These are phyloP conservation scores for Lonchura striata DNA, from an alignment of 2,113 vertebrate genomes.

Conservation along the genomic window DNA sequence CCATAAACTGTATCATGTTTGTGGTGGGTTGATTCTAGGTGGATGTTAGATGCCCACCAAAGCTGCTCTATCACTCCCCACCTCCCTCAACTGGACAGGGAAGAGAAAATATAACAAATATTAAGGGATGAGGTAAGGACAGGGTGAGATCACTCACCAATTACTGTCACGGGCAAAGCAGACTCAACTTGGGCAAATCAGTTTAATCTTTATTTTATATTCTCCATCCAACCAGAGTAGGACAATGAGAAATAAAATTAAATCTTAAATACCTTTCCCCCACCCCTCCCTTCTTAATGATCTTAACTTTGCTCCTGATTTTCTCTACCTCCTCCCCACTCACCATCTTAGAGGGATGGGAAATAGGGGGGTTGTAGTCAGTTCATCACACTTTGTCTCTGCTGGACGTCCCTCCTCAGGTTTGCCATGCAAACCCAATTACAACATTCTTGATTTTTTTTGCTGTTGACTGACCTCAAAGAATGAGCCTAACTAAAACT, in stretches of 20 bases:
- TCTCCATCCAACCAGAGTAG: not conserved
- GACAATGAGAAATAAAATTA: not conserved
- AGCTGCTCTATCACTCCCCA: not conserved
- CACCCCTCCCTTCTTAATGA: not conserved
- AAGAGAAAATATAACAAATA: not conserved
- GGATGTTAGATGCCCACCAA: not conserved
- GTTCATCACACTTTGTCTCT: not conserved
- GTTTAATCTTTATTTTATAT: not conserved
- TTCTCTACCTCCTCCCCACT: not conserved
- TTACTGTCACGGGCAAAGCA: not conserved
- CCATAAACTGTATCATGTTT: not conserved
- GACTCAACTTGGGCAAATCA: not conserved
- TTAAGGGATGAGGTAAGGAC: not conserved
- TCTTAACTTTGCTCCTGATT: not conserved
- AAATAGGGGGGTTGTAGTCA: not conserved
- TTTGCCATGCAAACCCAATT: not conserved
- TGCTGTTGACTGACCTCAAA: not conserved
- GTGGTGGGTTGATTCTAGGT: not conserved
- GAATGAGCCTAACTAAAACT: not conserved
- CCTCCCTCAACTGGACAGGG: not conserved
- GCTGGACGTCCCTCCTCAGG: not conserved
- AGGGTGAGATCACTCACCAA: not conserved
- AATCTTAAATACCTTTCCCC: not conserved
- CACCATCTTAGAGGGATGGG: not conserved
- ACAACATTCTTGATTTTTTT: not conserved